phyloP scores from a whole-genome alignment of 2,888 invertebrate species.

The Sphaerophoria rueppellii region DNA sequence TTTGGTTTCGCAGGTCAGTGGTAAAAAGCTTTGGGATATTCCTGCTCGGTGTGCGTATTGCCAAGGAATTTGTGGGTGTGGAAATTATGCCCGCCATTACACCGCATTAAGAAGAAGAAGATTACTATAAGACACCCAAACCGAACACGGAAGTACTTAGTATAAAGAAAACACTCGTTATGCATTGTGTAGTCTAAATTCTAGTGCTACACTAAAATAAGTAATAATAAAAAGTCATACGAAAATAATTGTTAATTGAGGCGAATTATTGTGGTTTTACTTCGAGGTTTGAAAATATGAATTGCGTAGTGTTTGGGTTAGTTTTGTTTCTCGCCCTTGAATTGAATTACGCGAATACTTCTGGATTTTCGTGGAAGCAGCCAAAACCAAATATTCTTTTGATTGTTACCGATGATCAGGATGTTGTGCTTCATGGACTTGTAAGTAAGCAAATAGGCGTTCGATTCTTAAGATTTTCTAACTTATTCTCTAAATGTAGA shows the following conservation, averaged over 20 bases:
- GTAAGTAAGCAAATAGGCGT: constrained; percentile 83
- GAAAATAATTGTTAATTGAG: constrained; percentile 15
- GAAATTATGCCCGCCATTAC: constrained; percentile 86
- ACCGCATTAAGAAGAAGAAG: constrained; percentile 74
- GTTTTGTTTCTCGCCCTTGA: constrained; percentile 34
- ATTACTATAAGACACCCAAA: constrained; percentile 21
- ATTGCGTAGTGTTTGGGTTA: constrained; percentile 32
- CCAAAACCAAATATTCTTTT: constrained; percentile 88
- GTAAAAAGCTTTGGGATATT: constrained; percentile 92
- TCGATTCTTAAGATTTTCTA: neutral
- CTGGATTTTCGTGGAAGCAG: constrained; percentile 59
- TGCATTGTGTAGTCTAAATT: constrained; percentile 51
- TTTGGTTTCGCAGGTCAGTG: constrained; percentile 85
- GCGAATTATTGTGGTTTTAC: constrained; percentile 51
- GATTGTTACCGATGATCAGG: constrained; percentile 93
- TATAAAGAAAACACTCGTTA: constrained; percentile 54
- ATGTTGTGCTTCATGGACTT: constrained; percentile 89
- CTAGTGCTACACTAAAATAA: neutral
- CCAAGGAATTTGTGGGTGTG: constrained; percentile 89
- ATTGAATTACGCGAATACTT: constrained; percentile 41
- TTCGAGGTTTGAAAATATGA: constrained; percentile 40
- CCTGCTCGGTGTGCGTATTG: constrained; percentile 89
- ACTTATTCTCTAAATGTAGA: constrained; percentile 82
- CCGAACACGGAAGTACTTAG: constrained; percentile 65
- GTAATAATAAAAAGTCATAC: constrained; percentile 55